phyloP scores from a whole-genome alignment of 2,113 vertebrate species.

The Bos taurus region ARS-UCD2.0 NC_037332.1:77493001-77493500 shows the following conservation, averaged over 20 bases:
- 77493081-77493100: background rate
- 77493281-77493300: background rate
- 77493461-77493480: fast-evolving
- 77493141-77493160: background rate
- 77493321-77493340: background rate
- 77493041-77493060: background rate
- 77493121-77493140: background rate
- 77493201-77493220: background rate
- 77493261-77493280: background rate
- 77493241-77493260: background rate
- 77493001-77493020: background rate
- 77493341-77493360: slow-evolving; percentile 23
- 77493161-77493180: background rate
- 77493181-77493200: background rate
- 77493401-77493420: background rate
- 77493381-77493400: background rate
- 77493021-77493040: background rate
- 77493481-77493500: background rate
- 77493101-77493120: background rate
- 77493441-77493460: background rate
- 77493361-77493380: background rate
- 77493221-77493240: background rate
- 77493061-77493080: background rate
- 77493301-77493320: background rate
- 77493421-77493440: background rate